A percentile compares a stretch with the other conserved stretches of the same genome.
These are phyloP conservation scores for Drosophila lacicola DNA, from an alignment of 2,888 invertebrate genomes.

Conservation along the genomic window DNA sequence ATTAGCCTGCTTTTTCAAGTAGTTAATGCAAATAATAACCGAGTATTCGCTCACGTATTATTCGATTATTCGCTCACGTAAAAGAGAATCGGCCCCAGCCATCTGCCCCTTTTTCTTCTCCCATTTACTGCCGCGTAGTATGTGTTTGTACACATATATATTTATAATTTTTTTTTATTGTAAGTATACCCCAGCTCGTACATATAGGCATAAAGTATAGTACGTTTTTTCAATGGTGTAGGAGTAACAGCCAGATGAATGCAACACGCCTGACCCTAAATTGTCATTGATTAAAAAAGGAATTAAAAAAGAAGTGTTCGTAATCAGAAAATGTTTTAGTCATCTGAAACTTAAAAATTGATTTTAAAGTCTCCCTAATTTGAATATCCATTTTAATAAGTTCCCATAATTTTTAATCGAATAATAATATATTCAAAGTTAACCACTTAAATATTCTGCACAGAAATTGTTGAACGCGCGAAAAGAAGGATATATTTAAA, in stretches of 20 bases:
- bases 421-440: no score
- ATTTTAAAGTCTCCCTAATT: no score
- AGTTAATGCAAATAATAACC: slow-evolving; percentile 43
- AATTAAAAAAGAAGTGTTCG: background rate
- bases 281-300: slow-evolving; percentile 7
- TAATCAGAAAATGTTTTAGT: background rate
- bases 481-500: no score
- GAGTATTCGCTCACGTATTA: slow-evolving; percentile 7
- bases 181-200: slow-evolving; percentile 7
- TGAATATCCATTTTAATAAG: no score
- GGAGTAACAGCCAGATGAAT: slow-evolving; percentile 9
- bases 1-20: slow-evolving; percentile 55
- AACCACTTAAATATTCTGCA: no score
- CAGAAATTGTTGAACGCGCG: no score
- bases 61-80: slow-evolving; percentile 9
- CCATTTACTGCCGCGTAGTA: slow-evolving; percentile 10
- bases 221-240: background rate
- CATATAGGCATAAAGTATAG: background rate
- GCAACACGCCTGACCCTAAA: slow-evolving; percentile 2
- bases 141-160: slow-evolving; percentile 14
- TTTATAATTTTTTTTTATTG: slow-evolving; percentile 8
- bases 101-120: slow-evolving; percentile 2
- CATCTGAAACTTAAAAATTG: no score
- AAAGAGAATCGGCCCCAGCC: slow-evolving; percentile 6
- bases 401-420: no score